Evolutionary conservation across 2,113 vertebrate genomes (phyloP).

Genomic region (Ophiodon elongatus): DNA sequence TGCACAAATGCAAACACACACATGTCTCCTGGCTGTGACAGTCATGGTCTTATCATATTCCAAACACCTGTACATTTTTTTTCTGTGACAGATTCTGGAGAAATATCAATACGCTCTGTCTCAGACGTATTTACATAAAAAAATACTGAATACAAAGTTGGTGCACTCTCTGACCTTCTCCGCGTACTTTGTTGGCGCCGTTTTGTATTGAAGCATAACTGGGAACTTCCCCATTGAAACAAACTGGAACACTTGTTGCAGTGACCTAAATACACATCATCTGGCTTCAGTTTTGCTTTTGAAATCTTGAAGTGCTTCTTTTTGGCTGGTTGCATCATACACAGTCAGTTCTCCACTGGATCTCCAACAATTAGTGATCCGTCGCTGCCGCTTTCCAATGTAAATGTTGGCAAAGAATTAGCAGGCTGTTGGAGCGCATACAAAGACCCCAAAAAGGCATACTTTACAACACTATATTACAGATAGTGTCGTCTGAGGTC

Average conservation of each 20-base stretch:
- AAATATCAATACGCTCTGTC: neutral
- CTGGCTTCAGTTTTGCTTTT: neutral
- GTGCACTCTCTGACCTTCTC: neutral
- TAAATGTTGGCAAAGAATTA: neutral
- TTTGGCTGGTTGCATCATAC: neutral
- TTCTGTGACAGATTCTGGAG: neutral
- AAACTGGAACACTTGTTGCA: neutral
- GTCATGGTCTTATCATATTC: constrained; percentile 15
- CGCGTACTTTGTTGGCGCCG: neutral
- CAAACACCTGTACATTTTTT: constrained; percentile 25
- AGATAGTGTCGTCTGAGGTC: neutral
- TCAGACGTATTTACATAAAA: neutral
- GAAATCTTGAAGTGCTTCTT: neutral
- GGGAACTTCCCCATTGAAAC: neutral
- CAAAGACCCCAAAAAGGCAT: neutral
- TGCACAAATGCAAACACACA: constrained; percentile 5
- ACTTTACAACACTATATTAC: neutral
- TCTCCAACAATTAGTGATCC: neutral
- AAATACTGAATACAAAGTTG: neutral
- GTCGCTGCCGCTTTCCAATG: constrained; percentile 7
- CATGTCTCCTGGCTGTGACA: neutral
- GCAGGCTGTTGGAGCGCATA: neutral
- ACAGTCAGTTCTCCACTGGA: constrained; percentile 1
- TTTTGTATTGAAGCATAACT: neutral
- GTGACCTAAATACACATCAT: neutral